Evolutionary conservation across 2,888 invertebrate genomes (phyloP), one percentile per base, ranked within the genome.

Genomic region (Scaeva pyrastri): DNA sequence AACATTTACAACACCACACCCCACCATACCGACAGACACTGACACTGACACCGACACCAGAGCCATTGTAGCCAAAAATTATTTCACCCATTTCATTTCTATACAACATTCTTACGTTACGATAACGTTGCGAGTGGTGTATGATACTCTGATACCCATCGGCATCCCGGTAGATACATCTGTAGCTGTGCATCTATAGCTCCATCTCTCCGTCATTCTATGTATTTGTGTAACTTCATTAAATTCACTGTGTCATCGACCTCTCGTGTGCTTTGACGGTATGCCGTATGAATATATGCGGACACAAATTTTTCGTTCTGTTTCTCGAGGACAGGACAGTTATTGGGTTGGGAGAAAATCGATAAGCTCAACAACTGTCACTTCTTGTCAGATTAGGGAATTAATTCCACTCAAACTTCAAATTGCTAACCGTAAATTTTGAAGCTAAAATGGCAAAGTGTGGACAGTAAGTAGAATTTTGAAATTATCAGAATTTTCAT

Each of bases 201-300:
- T 5, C 31, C 31, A 31, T 31, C 6, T 7, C 31, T 31, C 8
- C 6, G 8, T 8, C 8, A 31, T 31, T 58, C 55, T 62, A 41
- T 66, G 73, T 70, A 62, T 70, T 23, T 76, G 50, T 73, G 48
- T 79, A 62, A 80, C 72, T 84, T 75, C 58, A 72, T 86, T 86
- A 70, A 73, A 76, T 82, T 86, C 70, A 64, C 71, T 78, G 71
- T 82, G 86, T 86, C 86, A 82, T 82, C 82, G 86, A 82, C 82
- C 86, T 82, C 23, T 23, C 71, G 76, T 16, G 23, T 50, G 62
- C 64, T 31, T 5, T 31, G 31, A 31, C 31, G 31, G 8, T 31
- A 31, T 31, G 31, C n/a, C n/a, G 31, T 31, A 7, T 31, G 31
- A 8, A 31, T 31, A 31, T 31, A 5, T 31, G 6, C 31, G 82